A percentile compares a stretch with the other conserved stretches of the same genome.
Evolutionary conservation across 92 coral and sea anemone genomes (phyloP).

Genomic region (Heteractis magnifica): DNA sequence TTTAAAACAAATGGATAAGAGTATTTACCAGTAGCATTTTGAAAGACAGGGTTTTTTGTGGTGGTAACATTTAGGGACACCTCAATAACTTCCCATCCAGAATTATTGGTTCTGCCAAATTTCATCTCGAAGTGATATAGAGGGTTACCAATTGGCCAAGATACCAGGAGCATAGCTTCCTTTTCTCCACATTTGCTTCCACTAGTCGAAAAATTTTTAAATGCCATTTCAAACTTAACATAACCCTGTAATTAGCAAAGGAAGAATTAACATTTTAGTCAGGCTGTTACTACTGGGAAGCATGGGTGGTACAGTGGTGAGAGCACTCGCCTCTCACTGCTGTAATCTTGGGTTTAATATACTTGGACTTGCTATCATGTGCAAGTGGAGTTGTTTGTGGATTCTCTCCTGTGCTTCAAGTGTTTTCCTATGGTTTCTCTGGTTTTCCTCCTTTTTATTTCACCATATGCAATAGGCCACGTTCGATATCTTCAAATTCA

Average conservation of each 20-base stretch:
- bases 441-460: too few species aligned
- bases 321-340: too few species aligned
- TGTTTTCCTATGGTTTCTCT: too few species aligned
- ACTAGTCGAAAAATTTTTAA: neutral
- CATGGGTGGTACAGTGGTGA: too few species aligned
- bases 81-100: slow-evolving; percentile 21
- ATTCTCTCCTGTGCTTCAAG: too few species aligned
- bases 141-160: neutral
- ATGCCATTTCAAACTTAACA: neutral
- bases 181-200: neutral
- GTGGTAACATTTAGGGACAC: neutral
- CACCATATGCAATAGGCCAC: too few species aligned
- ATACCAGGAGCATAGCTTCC: neutral
- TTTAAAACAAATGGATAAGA: too few species aligned
- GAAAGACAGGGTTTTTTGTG: slow-evolving; percentile 16
- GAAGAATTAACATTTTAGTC: neutral
- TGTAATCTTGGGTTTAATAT: too few species aligned
- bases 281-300: neutral
- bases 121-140: neutral
- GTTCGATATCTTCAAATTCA: too few species aligned
- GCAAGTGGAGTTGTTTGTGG: too few species aligned
- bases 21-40: slow-evolving; percentile 25
- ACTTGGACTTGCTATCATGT: too few species aligned
- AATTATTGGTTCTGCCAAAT: neutral
- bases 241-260: neutral